These are phyloP conservation scores for Anoplolepis gracilipes DNA, from an alignment of 1,140 invertebrate species.

Conservation along the genomic window DNA sequence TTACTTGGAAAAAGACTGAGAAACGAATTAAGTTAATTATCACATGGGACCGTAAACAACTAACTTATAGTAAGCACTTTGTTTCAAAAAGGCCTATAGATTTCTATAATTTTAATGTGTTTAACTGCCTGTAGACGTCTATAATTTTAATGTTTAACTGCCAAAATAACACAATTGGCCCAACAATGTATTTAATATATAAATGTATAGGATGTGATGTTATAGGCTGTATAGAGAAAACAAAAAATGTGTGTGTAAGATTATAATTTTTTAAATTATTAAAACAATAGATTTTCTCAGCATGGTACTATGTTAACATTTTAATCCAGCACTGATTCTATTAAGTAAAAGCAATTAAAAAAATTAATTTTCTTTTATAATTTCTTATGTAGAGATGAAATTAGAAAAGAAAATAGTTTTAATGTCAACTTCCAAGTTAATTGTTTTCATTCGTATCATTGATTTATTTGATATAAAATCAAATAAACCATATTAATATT, in stretches of 20 bases:
- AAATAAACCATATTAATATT: too few species aligned
- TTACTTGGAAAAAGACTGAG: background rate
- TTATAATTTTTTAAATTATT: slow-evolving; percentile 21
- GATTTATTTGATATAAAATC: slow-evolving; percentile 3
- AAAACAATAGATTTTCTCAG: slow-evolving; percentile 16
- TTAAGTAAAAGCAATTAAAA: slow-evolving; percentile 9
- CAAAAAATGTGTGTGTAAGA: slow-evolving; percentile 27
- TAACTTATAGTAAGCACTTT: slow-evolving; percentile 1
- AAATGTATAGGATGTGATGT: slow-evolving; percentile 56
- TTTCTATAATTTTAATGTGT: slow-evolving; percentile 48
- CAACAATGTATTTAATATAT: slow-evolving; percentile 64
- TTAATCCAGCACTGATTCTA: background rate
- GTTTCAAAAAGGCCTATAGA: background rate
- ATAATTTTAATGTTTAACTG: slow-evolving; percentile 49
- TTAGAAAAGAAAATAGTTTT: slow-evolving; percentile 12
- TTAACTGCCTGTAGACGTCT: too few species aligned
- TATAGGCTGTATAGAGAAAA: background rate
- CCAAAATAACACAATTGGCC: slow-evolving; percentile 43
- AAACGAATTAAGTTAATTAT: slow-evolving; percentile 29
- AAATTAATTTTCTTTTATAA: background rate
- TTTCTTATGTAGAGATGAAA: slow-evolving; percentile 1
- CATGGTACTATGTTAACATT: background rate
- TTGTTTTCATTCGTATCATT: background rate
- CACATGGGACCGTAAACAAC: background rate
- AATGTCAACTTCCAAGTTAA: background rate